phyloP scores from a whole-genome alignment of 2,888 invertebrate species.

The Emmelina monodactyla region DNA sequence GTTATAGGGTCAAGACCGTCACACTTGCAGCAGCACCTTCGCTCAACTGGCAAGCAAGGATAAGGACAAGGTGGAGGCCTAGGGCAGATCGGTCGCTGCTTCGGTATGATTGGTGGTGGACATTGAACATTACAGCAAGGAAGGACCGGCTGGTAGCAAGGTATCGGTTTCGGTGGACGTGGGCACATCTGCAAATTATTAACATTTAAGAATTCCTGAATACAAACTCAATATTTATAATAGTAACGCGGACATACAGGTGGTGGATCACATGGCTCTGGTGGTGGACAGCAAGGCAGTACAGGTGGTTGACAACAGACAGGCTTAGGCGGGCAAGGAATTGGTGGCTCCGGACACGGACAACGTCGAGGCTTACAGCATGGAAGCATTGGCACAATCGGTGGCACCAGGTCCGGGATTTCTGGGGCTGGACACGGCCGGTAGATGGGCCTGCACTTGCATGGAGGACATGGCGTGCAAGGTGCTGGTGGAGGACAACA shows the following conservation, averaged over 20 bases:
- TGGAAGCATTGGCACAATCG: slow-evolving; percentile 48
- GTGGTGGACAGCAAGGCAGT: slow-evolving; percentile 50
- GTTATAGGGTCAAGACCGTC: slow-evolving; percentile 63
- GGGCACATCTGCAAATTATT: slow-evolving; percentile 38
- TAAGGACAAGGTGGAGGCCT: slow-evolving; percentile 46
- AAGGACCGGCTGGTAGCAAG: slow-evolving; percentile 47
- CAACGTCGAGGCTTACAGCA: slow-evolving; percentile 39
- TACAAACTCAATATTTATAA: too few species aligned
- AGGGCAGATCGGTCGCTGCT: slow-evolving; percentile 54
- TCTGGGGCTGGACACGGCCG: slow-evolving; percentile 46
- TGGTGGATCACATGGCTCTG: slow-evolving; percentile 46
- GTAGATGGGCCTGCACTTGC: slow-evolving; percentile 37
- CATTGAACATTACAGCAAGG: slow-evolving; percentile 58
- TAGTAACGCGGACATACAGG: slow-evolving; percentile 46
- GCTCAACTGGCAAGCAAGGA: slow-evolving; percentile 54
- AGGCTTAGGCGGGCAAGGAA: slow-evolving; percentile 33
- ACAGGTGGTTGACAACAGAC: slow-evolving; percentile 44
- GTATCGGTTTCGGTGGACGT: slow-evolving; percentile 42
- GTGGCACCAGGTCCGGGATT: slow-evolving; percentile 43
- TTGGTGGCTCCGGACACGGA: slow-evolving; percentile 34
- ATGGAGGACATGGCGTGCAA: slow-evolving; percentile 51
- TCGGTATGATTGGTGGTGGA: slow-evolving; percentile 58
- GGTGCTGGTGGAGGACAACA: slow-evolving; percentile 45
- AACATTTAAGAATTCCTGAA: too few species aligned
- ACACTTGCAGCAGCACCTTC: slow-evolving; percentile 48